phyloP scores from a whole-genome alignment of 2,797 vertebrate species.

The Arremon brunneinucha region DNA sequence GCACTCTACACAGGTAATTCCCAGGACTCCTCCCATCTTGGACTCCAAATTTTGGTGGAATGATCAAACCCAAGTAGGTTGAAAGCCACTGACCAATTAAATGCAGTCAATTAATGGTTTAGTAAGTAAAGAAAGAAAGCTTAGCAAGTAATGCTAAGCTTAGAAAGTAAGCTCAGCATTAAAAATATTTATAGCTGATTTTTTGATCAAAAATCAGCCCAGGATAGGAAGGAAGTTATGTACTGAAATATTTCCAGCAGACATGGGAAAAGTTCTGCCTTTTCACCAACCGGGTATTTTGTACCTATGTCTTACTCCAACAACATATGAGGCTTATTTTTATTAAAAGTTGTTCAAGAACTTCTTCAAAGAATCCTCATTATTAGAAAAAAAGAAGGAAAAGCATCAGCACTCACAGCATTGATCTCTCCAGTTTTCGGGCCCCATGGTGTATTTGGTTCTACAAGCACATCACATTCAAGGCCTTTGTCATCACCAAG shows the following conservation, averaged over 20 bases:
- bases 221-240: too few species aligned
- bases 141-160: too few species aligned
- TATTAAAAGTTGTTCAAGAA: background rate
- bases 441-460: constrained; percentile 80
- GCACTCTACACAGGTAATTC: background rate
- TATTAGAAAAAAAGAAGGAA: background rate
- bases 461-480: constrained; percentile 84
- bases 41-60: background rate
- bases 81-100: background rate
- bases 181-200: background rate
- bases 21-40: background rate
- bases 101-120: background rate
- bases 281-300: background rate
- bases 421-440: constrained; percentile 83
- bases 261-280: background rate
- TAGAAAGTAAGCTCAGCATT: background rate
- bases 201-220: background rate
- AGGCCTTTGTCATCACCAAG: constrained; percentile 76
- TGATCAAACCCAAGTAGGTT: background rate
- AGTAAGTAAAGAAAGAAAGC: too few species aligned
- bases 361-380: background rate
- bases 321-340: background rate
- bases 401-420: constrained; percentile 78
- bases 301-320: background rate
- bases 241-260: background rate